A percentile compares a stretch with the other conserved stretches of the same genome.
Evolutionary conservation across 1,140 invertebrate genomes (phyloP).

Genomic region (Atta colombica): DNA sequence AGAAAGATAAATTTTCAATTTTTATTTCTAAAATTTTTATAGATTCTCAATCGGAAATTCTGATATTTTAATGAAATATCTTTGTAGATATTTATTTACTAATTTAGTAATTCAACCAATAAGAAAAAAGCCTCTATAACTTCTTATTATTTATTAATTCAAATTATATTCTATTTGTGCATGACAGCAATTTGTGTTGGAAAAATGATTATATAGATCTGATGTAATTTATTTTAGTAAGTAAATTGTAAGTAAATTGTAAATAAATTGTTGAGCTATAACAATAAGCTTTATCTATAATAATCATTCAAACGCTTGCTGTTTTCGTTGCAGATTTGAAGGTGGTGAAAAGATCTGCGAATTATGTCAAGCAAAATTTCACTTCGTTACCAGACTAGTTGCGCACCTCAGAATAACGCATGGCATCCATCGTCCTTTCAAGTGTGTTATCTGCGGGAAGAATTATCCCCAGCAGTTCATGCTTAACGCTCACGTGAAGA

Average conservation of each 20-base stretch:
- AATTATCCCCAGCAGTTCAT: constrained; percentile 85
- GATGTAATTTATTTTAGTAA: not conserved
- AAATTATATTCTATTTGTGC: not conserved
- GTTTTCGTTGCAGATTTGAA: constrained; percentile 65
- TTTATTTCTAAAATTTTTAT: not conserved
- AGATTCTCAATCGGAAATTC: not conserved
- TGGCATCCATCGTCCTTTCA: constrained; percentile 84
- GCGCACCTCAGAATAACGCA: constrained; percentile 85
- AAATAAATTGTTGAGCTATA: not conserved
- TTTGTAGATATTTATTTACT: not conserved
- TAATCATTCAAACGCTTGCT: not conserved
- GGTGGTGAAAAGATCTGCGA: constrained; percentile 76
- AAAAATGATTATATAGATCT: not conserved
- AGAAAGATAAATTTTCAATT: not conserved
- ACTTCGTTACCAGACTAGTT: constrained; percentile 83
- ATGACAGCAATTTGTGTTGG: not conserved
- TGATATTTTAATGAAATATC: not conserved
- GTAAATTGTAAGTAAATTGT: not conserved
- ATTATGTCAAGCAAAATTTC: constrained; percentile 81
- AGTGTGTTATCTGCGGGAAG: constrained; percentile 84
- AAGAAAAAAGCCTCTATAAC: too few species aligned
- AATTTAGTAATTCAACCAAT: too few species aligned
- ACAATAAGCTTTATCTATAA: too few species aligned
- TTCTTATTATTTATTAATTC: too few species aligned
- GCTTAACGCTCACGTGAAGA: constrained; percentile 90